These are phyloP conservation scores for Esox lucius DNA, from an alignment of 2,797 vertebrate species.

Conservation along the genomic window DNA sequence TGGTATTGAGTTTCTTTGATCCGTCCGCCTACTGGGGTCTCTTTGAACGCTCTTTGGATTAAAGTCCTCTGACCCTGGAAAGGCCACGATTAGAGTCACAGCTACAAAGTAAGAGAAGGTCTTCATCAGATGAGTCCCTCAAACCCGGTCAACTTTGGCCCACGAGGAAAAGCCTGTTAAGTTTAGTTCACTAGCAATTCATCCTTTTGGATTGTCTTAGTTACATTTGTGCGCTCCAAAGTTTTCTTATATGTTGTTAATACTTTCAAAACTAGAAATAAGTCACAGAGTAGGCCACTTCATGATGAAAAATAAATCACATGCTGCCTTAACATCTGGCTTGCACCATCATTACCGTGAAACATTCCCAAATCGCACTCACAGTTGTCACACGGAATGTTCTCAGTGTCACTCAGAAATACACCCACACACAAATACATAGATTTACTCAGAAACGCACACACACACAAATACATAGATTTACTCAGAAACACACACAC, in stretches of 20 bases:
- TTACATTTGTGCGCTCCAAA: neutral
- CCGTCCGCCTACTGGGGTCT: slow-evolving; percentile 45
- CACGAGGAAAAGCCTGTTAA: neutral
- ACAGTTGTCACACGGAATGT: slow-evolving; percentile 34
- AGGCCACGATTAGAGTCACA: slow-evolving; percentile 29
- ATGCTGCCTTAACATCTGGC: slow-evolving; percentile 57
- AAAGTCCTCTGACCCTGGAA: slow-evolving; percentile 27
- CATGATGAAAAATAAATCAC: neutral
- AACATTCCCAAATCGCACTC: slow-evolving; percentile 47
- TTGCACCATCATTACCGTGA: slow-evolving; percentile 52
- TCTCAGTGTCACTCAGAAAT: slow-evolving; percentile 39
- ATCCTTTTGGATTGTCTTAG: neutral
- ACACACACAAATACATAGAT: slow-evolving; percentile 46
- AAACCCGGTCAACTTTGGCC: neutral
- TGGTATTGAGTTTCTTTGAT: slow-evolving; percentile 61
- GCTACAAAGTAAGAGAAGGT: slow-evolving; percentile 31
- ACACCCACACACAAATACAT: slow-evolving; percentile 42
- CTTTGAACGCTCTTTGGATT: slow-evolving; percentile 62
- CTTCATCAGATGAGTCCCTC: neutral
- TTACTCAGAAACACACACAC: slow-evolving; percentile 8
- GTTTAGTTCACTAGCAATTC: neutral
- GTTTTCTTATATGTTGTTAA: neutral
- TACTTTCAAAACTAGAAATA: neutral
- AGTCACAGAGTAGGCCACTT: slow-evolving; percentile 25
- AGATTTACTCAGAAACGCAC: slow-evolving; percentile 21